Evolutionary conservation across 2,797 vertebrate genomes (phyloP), one percentile per base, ranked within the genome.

Genomic region (Hephaestus fuliginosus): DNA sequence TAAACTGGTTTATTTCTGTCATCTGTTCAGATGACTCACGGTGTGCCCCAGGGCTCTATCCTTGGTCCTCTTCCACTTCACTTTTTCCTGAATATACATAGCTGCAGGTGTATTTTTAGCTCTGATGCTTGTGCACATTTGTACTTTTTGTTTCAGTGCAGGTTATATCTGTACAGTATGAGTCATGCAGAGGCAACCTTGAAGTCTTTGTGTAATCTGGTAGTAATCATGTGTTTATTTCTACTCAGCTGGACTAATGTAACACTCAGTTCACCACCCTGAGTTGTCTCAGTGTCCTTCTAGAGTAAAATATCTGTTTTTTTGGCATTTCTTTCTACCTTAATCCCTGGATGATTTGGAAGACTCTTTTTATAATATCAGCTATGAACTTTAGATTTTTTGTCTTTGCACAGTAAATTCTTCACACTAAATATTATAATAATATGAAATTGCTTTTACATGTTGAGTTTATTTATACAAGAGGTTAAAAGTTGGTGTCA

Each of bases 11-110:
- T 46, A 30, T 67, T 39, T 67, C 20, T 15, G 2, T 9, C 18
- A 51, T 18, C 28, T 49, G 36, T 12, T 17, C 53, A 28, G 11
- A 14, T 18, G 22, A 17, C 13, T 13, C 1, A 1, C 1, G 48
- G 48, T 13, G 74, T 43, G 0, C 74, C 65, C 1, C 65, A 74
- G 65, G 70, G 60, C 65, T 20, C 55, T 17, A 1, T 74, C 49
- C 49, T 68, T 0, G 3, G 13, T 0, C 66, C 76, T 55, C 39
- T 68, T 25, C 2, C 7, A 12, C 46, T 63, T 52, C 18, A 2
- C 14, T 5, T 46, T 5, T 15, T 10, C 10, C 52, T 7, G 69
- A 39, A 25, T 39, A 7, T 8, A 13, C 22, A 11, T 30, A 51
- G 13, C 30, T 56, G 8, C 6, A 41, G 2, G 61, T 46, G 67